Evolutionary conservation across 1,140 invertebrate species (phyloP).

Genomic region (Philopotamus ludificatus): DNA sequence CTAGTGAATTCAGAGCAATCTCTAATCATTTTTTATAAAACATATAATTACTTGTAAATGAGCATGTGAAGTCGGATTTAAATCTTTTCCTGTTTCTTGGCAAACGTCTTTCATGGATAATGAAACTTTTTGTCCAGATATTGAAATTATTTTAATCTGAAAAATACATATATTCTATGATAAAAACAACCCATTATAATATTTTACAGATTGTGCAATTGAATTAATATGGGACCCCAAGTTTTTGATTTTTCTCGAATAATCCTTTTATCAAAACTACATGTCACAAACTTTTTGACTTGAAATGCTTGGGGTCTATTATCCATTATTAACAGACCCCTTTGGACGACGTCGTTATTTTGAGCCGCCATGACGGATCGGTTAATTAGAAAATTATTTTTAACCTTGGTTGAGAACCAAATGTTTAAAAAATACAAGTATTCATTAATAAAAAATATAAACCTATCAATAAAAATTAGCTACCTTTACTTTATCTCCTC

Average conservation of each 20-base stretch:
- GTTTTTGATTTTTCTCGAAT: too few species aligned
- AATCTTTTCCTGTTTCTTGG: constrained; percentile 90
- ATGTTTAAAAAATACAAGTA: too few species aligned
- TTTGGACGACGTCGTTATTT: too few species aligned
- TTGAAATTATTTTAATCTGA: constrained; percentile 81
- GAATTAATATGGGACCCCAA: too few species aligned
- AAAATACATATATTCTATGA: constrained; percentile 29
- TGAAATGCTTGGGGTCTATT: too few species aligned
- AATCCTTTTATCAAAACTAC: too few species aligned
- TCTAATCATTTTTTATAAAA: too few species aligned
- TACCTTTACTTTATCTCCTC: constrained; percentile 90
- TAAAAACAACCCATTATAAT: constrained; percentile 16
- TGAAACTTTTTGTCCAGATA: constrained; percentile 92
- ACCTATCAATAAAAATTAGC: constrained; percentile 42
- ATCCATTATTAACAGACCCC: too few species aligned
- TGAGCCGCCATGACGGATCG: too few species aligned
- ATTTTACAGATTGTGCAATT: constrained; percentile 4
- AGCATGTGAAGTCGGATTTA: constrained; percentile 80
- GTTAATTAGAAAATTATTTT: too few species aligned
- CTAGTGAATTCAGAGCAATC: background rate
- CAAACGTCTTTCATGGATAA: constrained; percentile 99
- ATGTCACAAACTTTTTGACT: too few species aligned
- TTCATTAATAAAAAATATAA: constrained; percentile 35
- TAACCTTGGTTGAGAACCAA: too few species aligned
- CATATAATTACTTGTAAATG: constrained; percentile 50